Percentiles rank a stretch among this genome's conserved stretches.
Evolutionary conservation across 2,113 vertebrate genomes (phyloP).

Genomic region (Neopipo cinnamomea): DNA sequence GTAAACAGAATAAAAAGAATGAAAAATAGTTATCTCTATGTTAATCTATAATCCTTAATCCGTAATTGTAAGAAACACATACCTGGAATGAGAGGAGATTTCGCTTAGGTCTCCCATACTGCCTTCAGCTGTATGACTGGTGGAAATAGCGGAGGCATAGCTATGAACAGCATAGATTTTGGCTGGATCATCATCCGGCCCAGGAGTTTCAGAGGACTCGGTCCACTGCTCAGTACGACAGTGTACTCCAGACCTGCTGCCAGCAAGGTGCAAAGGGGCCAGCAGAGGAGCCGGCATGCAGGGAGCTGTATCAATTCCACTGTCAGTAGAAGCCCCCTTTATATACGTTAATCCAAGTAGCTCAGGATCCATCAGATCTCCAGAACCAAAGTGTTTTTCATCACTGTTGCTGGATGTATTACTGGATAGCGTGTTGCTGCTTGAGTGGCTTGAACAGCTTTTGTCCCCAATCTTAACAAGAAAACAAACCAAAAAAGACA

Average conservation of each 20-base stretch:
- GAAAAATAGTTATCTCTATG: fast-evolving
- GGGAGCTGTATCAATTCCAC: slow-evolving; percentile 91
- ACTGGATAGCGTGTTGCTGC: slow-evolving; percentile 93
- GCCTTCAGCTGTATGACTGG: slow-evolving; percentile 77
- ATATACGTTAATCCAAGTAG: slow-evolving; percentile 89
- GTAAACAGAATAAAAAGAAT: background rate
- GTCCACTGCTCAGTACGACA: slow-evolving; percentile 82
- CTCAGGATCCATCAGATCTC: slow-evolving; percentile 92
- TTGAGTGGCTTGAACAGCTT: slow-evolving; percentile 91
- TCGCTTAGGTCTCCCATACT: slow-evolving; percentile 92
- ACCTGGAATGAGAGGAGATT: slow-evolving; percentile 94
- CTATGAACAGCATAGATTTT: slow-evolving; percentile 83
- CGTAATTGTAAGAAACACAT: background rate
- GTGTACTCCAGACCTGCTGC: slow-evolving; percentile 79
- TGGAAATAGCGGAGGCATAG: slow-evolving; percentile 77
- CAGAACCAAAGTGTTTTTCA: slow-evolving; percentile 93
- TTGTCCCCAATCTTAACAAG: slow-evolving; percentile 84
- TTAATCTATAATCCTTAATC: background rate
- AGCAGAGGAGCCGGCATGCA: slow-evolving; percentile 78
- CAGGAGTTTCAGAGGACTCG: slow-evolving; percentile 71
- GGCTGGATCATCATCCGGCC: slow-evolving; percentile 78
- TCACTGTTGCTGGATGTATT: slow-evolving; percentile 94
- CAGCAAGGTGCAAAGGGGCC: slow-evolving; percentile 67
- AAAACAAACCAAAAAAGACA: background rate
- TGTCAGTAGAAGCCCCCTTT: slow-evolving; percentile 95